These are phyloP conservation scores for Drosophila lacicola DNA, from an alignment of 2,888 invertebrate genomes.

Conservation along the genomic window DNA sequence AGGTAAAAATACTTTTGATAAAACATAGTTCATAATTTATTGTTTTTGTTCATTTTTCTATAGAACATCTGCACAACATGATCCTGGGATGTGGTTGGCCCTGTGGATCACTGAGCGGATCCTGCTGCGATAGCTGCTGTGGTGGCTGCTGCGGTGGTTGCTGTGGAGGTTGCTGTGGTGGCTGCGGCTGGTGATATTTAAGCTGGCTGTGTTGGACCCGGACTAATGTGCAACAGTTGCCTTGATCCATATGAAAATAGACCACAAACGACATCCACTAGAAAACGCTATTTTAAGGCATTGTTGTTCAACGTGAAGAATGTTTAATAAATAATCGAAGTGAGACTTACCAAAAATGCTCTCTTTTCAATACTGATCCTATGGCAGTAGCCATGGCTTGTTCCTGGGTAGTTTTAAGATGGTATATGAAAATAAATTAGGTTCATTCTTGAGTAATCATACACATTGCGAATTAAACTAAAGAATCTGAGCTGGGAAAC, in stretches of 20 bases:
- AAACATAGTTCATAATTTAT: background rate
- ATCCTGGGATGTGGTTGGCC: constrained; percentile 60
- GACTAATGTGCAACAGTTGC: background rate
- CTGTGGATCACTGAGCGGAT: constrained; percentile 60
- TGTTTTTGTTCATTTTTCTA: too few species aligned
- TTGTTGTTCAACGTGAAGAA: background rate
- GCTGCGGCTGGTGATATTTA: background rate
- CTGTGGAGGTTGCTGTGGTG: constrained; percentile 13
- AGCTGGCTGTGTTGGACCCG: background rate
- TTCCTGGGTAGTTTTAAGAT: too few species aligned
- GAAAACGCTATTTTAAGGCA: background rate
- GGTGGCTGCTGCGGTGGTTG: constrained; percentile 15
- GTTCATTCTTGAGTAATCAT: too few species aligned
- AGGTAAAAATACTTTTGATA: background rate
- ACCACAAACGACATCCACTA: background rate
- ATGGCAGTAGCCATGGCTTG: too few species aligned
- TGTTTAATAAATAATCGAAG: background rate
- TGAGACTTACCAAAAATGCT: too few species aligned
- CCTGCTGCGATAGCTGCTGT: constrained; percentile 37
- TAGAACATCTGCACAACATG: constrained; percentile 13
- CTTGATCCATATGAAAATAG: background rate
- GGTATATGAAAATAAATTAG: too few species aligned
- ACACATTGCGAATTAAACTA: too few species aligned
- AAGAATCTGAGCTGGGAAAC: too few species aligned
- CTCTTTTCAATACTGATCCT: too few species aligned